Base-by-base conservation (phyloP, 2,113 vertebrate species). In the Struthio camelus region DNA sequence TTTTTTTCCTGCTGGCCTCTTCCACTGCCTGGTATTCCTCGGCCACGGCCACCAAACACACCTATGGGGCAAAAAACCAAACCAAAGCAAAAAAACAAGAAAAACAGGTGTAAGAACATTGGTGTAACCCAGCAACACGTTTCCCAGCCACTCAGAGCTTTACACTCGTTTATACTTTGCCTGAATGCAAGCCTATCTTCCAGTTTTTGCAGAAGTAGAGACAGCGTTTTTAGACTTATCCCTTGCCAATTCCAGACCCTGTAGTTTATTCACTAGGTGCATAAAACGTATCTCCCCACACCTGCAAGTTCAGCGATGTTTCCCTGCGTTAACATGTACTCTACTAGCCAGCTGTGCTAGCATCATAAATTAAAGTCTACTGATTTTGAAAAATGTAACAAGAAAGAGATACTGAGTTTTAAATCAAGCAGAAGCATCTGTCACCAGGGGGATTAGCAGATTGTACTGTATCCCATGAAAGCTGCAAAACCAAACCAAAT, bases 1-100 rank as follows among this genome's bases (percentile, higher is more conserved):
- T 99, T 99, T 66, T 99, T 99, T 46, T 99, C 99, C 11, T 98
- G 98, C 83, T 98, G 99, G 25, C 99, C 99, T 72, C 99, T 98
- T 32, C 99, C 98, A 0, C 97, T 98, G 71, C 99, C 99, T 0
- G 98, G 96, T 24, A 98, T 97, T 7, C 98, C 98, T 92, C 99
- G 94, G 94, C 98, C 93, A 38, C 99, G 99, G 25, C 99, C 98
- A 0, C 99, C 99, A 44, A 99, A 99, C 84, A 99, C 98, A 97
- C 99, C 99, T 99, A 56, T 0, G 14, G 80, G 16, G 69, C n/a
- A 79, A 11, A 85, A 13, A 34, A 53, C 42, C 16, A 64, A 24
- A 44, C 38, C 32, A 53, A 10, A 32, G 14, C 78, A 51, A 15
- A 14, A 61, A 32, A 4, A 44, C 19, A 6, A 15, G 6, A 38